Percentiles rank a stretch among this genome's conserved stretches.
Conservation (phyloP, 2,797 vertebrate species). For the Aulostomus chinensis region DNA sequence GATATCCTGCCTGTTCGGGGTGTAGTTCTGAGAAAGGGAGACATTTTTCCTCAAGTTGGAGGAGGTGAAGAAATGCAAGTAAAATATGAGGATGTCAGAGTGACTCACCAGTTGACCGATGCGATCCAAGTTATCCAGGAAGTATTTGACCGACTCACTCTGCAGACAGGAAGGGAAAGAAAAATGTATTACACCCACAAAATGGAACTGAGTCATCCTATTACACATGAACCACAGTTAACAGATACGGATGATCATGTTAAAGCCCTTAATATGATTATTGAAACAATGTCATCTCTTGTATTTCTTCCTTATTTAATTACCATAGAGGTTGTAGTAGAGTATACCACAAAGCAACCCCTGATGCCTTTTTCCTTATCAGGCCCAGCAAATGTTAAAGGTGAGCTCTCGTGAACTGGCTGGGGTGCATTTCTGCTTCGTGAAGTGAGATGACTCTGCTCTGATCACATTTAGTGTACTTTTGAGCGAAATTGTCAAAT, state of each 20-base stretch:
- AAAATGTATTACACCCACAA: conserved; percentile 8
- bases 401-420: too few relatives aligned
- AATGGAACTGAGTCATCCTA: conserved; percentile 15
- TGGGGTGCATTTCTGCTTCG: too few relatives aligned
- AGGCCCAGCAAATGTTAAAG: too few relatives aligned
- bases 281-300: conserved; percentile 12
- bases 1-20: conserved; percentile 94
- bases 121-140: conserved; percentile 96
- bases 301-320: conserved; percentile 13
- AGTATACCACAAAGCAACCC: not conserved
- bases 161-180: conserved; percentile 64
- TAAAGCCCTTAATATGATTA: conserved; percentile 17
- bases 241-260: conserved; percentile 35
- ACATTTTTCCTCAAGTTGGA: not conserved
- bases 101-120: conserved; percentile 94
- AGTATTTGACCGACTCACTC: conserved; percentile 98
- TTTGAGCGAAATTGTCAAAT: too few relatives aligned
- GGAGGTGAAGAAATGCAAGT: not conserved
- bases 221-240: conserved; percentile 6
- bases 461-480: too few relatives aligned
- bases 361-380: too few relatives aligned
- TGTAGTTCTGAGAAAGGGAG: conserved; percentile 82
- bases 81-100: not conserved
- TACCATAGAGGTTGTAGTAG: conserved; percentile 1
- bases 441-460: too few relatives aligned